A percentile compares a stretch with the other conserved stretches of the same genome.
Conservation (phyloP, 2,888 invertebrate genomes). For the Nezara viridula region DNA sequence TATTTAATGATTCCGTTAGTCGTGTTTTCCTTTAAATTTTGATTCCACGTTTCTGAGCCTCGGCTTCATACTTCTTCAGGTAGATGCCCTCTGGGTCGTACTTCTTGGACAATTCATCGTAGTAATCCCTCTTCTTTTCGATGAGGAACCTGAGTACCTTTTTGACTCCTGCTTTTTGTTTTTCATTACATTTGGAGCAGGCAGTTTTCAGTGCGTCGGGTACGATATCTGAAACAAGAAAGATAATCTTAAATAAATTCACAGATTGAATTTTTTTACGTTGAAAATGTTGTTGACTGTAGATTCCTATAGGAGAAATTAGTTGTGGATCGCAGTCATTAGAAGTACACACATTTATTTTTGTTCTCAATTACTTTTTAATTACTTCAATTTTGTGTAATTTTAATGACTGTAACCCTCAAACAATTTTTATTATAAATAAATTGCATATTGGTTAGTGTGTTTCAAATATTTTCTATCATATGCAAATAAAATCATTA, state of each 20-base stretch:
- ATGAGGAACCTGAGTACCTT: constrained; percentile 78
- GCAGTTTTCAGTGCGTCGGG: constrained; percentile 80
- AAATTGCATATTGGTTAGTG: too few species aligned
- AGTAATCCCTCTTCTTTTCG: constrained; percentile 72
- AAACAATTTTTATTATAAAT: too few species aligned
- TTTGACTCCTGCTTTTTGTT: constrained; percentile 76
- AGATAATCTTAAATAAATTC: not conserved
- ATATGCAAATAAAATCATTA: too few species aligned
- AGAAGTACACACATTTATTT: too few species aligned
- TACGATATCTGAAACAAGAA: constrained; percentile 72
- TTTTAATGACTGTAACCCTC: too few species aligned
- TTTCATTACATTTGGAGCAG: constrained; percentile 78
- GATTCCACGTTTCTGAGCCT: not conserved
- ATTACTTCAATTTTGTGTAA: too few species aligned
- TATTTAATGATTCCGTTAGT: not conserved
- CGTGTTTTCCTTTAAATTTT: not conserved
- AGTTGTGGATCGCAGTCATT: too few species aligned
- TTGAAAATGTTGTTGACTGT: too few species aligned
- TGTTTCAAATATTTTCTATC: too few species aligned
- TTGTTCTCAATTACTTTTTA: too few species aligned
- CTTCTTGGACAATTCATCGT: not conserved
- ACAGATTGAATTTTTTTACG: too few species aligned
- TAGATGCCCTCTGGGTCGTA: constrained; percentile 22
- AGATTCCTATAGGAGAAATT: too few species aligned
- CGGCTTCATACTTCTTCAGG: constrained; percentile 1